Base-by-base conservation (phyloP, 2,113 vertebrate species). In the Dermatemys mawii region DNA sequence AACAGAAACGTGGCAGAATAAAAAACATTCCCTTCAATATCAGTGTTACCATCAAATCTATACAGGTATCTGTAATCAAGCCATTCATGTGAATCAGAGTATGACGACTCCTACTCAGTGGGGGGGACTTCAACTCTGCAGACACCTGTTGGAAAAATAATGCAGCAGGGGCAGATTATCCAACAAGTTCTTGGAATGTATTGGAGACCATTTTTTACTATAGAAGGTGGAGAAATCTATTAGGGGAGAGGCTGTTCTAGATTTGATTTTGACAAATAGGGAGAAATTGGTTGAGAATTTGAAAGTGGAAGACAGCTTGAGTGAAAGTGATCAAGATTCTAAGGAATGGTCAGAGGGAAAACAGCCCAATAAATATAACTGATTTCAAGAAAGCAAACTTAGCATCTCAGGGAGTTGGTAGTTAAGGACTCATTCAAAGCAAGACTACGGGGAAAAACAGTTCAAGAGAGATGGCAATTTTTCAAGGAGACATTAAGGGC, bases 11-110 rank as follows among this genome's bases (percentile, higher is more conserved):
- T 44, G 75, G 1, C 38, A 50, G 0, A 8, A 1, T 2, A 1
- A 29, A 70, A 41, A 0, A 0, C 0, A n/a, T 27, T 17, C 75
- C 27, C 54, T 11, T 78, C 2, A 24, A 16, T 2, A 87, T 32
- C 88, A 41, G 86, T 49, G 73, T 63, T 51, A 51, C 32, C 14
- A 0, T 3, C 27, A 0, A 3, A 1, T 0, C 27, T 2, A 53
- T 14, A 49, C 0, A 3, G 4, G n/a, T 60, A 76, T 63, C 67
- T 57, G 55, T 2, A 2, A 0, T 12, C 3, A 79, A 21, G 78
- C 60, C 53, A 46, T 10, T 46, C 12, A 70, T 22, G n/a, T 70
- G 63, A 38, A 38, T 70, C 19, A 10, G 8, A 38, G n/a, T 70
- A 70, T 11, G 35, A 67, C 1, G 63, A 67, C 63, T 67, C 63